Evolutionary conservation across 2,888 invertebrate genomes (phyloP), one percentile per base, ranked within the genome.

Genomic region (Colletes collaris): DNA sequence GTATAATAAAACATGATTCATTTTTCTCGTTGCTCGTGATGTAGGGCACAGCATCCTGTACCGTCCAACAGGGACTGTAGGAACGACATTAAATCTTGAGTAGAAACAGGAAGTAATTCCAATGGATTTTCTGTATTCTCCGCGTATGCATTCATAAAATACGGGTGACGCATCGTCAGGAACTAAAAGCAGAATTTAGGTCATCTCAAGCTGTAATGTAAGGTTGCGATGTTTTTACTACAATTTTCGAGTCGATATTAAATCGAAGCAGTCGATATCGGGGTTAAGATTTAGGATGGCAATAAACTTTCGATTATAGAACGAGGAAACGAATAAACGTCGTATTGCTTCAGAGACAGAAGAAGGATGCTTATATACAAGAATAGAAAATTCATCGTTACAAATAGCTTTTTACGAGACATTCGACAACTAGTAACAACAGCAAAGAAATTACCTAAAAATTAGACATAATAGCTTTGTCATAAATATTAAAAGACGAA

Each of bases 281-380:
- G 63, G 74, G 67, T 56, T 53, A 55, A 71, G 66, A 83, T 84
- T 83, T 81, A 73, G 69, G 59, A 75, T 59, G 72, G 71, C 73
- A 76, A 83, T 84, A 83, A 84, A 84, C 69, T 76, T 70, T 66
- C 79, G 79, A 75, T 82, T 82, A 70, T 73, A 59, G 59, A 44
- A 59, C 40, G 40, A 10, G 19, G 40, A 55, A 67, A 55, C 63
- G 70, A 70, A 73, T 79, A 73, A 72, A 63, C 62, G 66, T 74
- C 72, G 62, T 74, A 64, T 76, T 55, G 74, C 44, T 6, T 58
- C 35, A 19, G 37, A n/a, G n/a, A 50, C 50, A 27, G 60, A 0
- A 60, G 52, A 7, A 27, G 19, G n/a, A 13, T 50, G 58, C 7
- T 0, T 50, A 10, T n/a, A 60, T n/a, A 19, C n/a, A 37, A 10